Conservation (phyloP, 2,888 invertebrate genomes). For the Chromoteleia sp. region DNA sequence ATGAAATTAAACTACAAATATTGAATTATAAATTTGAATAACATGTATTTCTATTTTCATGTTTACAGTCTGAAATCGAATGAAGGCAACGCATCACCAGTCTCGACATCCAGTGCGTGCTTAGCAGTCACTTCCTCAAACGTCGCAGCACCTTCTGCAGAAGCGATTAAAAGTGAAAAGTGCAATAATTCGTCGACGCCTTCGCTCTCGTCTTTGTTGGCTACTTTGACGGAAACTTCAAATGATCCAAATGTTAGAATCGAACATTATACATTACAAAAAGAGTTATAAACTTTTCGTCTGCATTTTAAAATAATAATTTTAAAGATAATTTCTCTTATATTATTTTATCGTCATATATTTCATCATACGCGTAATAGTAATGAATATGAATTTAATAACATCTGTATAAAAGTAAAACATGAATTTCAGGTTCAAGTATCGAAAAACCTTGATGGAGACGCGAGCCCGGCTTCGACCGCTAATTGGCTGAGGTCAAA, state of each 20-base stretch:
- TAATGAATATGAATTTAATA: constrained; percentile 72
- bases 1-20: too few relatives aligned
- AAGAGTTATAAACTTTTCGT: neutral
- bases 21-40: too few relatives aligned
- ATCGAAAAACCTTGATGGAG: constrained; percentile 86
- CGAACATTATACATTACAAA: neutral
- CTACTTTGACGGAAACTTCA: constrained; percentile 73
- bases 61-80: constrained; percentile 66
- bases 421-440: constrained; percentile 71
- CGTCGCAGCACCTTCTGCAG: constrained; percentile 51
- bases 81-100: constrained; percentile 63
- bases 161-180: constrained; percentile 62
- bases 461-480: constrained; percentile 90
- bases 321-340: too few relatives aligned
- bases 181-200: constrained; percentile 55
- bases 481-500: constrained; percentile 92
- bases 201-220: constrained; percentile 76
- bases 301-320: too few relatives aligned
- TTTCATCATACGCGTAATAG: too few relatives aligned
- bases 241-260: constrained; percentile 74
- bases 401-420: constrained; percentile 11
- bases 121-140: constrained; percentile 64
- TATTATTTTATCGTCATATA: too few relatives aligned
- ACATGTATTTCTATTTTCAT: too few relatives aligned
- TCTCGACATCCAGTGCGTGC: constrained; percentile 58